phyloP scores from a whole-genome alignment of 1,140 invertebrate genomes.

The Drosophila jambulina region DNA sequence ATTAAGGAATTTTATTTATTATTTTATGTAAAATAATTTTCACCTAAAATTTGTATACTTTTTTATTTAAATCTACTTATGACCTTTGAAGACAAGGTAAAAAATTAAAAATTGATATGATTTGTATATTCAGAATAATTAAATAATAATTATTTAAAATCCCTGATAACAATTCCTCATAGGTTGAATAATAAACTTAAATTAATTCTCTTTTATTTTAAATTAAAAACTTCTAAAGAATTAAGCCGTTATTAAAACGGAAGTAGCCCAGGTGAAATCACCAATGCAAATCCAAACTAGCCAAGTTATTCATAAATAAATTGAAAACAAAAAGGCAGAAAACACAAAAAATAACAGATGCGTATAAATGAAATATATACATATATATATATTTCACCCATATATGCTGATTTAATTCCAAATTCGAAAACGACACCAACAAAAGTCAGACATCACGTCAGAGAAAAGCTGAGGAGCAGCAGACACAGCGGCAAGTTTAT shows the following conservation, averaged over 20 bases:
- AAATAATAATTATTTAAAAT: too few species aligned
- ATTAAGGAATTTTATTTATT: too few species aligned
- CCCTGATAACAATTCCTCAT: too few species aligned
- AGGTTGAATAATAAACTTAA: too few species aligned
- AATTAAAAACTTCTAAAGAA: background rate
- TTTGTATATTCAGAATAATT: too few species aligned
- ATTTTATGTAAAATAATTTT: too few species aligned
- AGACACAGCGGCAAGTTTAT: constrained; percentile 71
- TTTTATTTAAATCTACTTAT: too few species aligned
- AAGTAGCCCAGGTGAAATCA: constrained; percentile 45
- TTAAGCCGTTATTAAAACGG: constrained; percentile 51
- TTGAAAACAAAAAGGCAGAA: constrained; percentile 13
- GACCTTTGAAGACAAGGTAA: too few species aligned
- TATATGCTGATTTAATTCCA: constrained; percentile 40
- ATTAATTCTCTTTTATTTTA: background rate
- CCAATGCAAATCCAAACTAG: constrained; percentile 49
- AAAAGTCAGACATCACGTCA: constrained; percentile 46
- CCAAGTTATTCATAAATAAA: constrained; percentile 21
- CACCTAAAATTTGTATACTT: too few species aligned
- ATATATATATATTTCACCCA: constrained; percentile 37
- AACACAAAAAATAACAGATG: constrained; percentile 14
- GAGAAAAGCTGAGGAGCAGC: constrained; percentile 36
- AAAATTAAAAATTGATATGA: too few species aligned
- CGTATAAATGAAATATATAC: constrained; percentile 19
- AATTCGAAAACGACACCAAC: constrained; percentile 47